Evolutionary conservation across 1,140 invertebrate genomes (phyloP).

Genomic region (Dryas iulia): DNA sequence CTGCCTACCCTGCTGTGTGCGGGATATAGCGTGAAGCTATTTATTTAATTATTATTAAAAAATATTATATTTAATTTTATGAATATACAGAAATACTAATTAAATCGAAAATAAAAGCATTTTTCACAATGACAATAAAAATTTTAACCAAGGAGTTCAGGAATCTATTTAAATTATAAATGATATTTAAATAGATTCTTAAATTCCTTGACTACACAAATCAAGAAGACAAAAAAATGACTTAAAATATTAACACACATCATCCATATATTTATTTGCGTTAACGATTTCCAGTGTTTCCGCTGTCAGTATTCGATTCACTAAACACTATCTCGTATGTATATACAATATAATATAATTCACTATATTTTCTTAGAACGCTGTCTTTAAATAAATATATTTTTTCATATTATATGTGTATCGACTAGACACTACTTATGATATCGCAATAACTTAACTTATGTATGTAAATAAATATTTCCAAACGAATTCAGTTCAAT

Average conservation of each 20-base stretch:
- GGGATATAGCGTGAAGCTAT: no score
- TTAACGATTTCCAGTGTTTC: slow-evolving; percentile 46
- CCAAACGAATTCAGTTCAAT: not conserved
- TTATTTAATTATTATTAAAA: no score
- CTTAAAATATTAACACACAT: not conserved
- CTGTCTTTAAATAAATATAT: slow-evolving; percentile 54
- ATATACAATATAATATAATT: slow-evolving; percentile 47
- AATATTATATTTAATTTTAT: no score
- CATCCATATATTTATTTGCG: slow-evolving; percentile 27
- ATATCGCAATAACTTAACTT: slow-evolving; percentile 55
- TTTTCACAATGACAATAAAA: no score
- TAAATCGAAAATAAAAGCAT: no score
- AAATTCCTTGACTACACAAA: no score
- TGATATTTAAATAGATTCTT: no score
- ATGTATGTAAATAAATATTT: slow-evolving; percentile 16
- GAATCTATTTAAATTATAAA: no score
- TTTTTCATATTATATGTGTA: slow-evolving; percentile 68
- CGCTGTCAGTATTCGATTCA: slow-evolving; percentile 63
- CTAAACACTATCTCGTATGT: slow-evolving; percentile 52
- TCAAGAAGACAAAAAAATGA: not conserved
- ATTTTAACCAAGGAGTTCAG: no score
- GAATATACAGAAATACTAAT: no score
- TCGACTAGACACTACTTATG: slow-evolving; percentile 61
- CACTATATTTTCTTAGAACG: slow-evolving; percentile 70
- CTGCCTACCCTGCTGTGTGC: no score